Conservation (phyloP, 2,113 vertebrate species). For the Arothron firmamentum region DNA sequence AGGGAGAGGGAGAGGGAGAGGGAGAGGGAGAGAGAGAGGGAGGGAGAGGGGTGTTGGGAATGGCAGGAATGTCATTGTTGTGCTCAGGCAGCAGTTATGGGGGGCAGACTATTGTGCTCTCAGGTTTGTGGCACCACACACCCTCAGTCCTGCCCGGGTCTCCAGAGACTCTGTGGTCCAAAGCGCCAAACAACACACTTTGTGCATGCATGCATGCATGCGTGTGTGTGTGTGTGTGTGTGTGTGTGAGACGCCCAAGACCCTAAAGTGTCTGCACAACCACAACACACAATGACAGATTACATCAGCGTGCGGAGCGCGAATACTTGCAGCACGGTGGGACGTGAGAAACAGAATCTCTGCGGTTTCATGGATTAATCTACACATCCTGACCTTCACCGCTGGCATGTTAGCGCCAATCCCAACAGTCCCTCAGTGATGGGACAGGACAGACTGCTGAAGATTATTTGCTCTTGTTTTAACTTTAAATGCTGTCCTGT, state of each 20-base stretch:
- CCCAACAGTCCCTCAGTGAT: too few species aligned
- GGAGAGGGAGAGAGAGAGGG: slow-evolving; percentile 23
- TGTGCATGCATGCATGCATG: slow-evolving; percentile 24
- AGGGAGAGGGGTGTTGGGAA: slow-evolving; percentile 57
- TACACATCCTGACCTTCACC: neutral
- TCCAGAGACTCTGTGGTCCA: slow-evolving; percentile 45
- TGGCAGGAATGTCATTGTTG: slow-evolving; percentile 69
- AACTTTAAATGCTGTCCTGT: too few species aligned
- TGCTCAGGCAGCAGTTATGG: slow-evolving; percentile 39
- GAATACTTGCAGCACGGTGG: neutral
- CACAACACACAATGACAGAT: slow-evolving; percentile 15
- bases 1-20: too few species aligned
- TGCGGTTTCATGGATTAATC: neutral
- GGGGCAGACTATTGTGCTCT: slow-evolving; percentile 65
- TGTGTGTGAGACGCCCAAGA: slow-evolving; percentile 3
- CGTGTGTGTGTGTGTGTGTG: slow-evolving; percentile 17
- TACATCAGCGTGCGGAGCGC: neutral
- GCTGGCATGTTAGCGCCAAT: too few species aligned
- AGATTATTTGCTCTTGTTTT: too few species aligned
- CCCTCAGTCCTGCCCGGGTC: slow-evolving; percentile 41
- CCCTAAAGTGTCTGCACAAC: neutral
- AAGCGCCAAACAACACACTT: slow-evolving; percentile 46
- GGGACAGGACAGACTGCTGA: too few species aligned
- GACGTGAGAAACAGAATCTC: neutral
- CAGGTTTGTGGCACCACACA: slow-evolving; percentile 55